These are phyloP conservation scores for Chloebia gouldiae DNA, from an alignment of 2,113 vertebrate genomes.

Conservation along the genomic window DNA sequence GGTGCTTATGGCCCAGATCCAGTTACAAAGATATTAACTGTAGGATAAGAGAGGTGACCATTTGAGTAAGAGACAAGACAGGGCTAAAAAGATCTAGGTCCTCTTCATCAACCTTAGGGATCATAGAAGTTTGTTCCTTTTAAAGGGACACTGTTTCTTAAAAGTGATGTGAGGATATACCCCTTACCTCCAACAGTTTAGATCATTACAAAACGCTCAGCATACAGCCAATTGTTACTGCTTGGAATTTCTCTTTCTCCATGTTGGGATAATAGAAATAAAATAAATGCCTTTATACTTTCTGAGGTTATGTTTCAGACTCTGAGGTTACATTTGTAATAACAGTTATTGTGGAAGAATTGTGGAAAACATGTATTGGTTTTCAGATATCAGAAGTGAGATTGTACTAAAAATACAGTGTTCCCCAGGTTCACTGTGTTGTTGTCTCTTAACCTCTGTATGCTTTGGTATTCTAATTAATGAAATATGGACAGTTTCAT, in stretches of 20 bases:
- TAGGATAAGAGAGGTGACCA: background rate
- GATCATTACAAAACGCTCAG: background rate
- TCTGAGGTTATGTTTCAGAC: background rate
- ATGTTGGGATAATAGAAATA: background rate
- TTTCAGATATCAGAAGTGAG: background rate
- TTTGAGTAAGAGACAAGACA: background rate
- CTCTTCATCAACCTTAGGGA: background rate
- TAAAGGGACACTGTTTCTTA: background rate
- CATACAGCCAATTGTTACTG: background rate
- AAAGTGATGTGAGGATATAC: background rate
- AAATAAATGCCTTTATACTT: background rate
- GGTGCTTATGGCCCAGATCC: background rate
- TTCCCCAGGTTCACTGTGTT: background rate
- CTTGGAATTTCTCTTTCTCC: background rate
- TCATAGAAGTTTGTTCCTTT: background rate
- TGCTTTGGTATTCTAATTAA: background rate
- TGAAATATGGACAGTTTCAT: background rate
- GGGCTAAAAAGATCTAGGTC: background rate
- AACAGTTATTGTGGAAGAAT: background rate
- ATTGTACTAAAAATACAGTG: background rate
- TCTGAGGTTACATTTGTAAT: background rate
- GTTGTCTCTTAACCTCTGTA: background rate
- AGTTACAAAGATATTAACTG: background rate
- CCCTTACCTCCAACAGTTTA: background rate
- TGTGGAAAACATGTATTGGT: background rate